Evolutionary conservation across 2,113 vertebrate species (phyloP), one percentile per base, ranked within the genome.

Genomic region (Daubentonia madagascariensis): DNA sequence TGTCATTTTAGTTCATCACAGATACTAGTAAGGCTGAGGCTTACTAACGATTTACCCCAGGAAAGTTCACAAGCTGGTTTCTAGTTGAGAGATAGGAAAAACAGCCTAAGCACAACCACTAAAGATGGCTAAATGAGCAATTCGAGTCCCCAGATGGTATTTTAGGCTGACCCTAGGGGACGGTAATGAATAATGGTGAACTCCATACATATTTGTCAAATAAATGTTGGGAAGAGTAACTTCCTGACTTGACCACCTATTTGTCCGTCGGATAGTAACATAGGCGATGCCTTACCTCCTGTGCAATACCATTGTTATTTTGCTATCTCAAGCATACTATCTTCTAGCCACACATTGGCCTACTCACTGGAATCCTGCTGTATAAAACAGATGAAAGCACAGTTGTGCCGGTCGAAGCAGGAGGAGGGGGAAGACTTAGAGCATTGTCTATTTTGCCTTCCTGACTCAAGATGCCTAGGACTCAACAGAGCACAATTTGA

Each of bases 21-120:
- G 57, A 48, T 50, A 40, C 18, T 32, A 83, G 63, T 8, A 9
- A 90, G 45, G 20, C n/a, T 23, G 65, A 43, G 1, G 50, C 35
- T 87, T 70, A 28, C 63, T 90, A 85, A 45, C 7, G 57, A 13
- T 11, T 3, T 13, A 87, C 57, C 32, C 37, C 28, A 80, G 75
- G 70, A 76, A 94, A 80, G 35, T 50, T 84, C n/a, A 76, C 65
- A 84, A 50, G 22, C 35, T 92, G 68, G 28, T 65, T 89, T 98
- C 68, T 89, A 52, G 32, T 30, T 76, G 65, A n/a, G 20, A 92
- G 54, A 63, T 17, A 65, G 13, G 23, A 87, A 70, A 86, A 89
- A 43, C 43, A 85, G 17, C 50, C 20, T 70, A 75, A 91, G 6
- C 0, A 3, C 10, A 73, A 59, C 13, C 8, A 30, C 10, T 73